Evolutionary conservation across 1,140 invertebrate species (phyloP), one percentile per base, ranked within the genome.

Genomic region (Conus betulinus): DNA sequence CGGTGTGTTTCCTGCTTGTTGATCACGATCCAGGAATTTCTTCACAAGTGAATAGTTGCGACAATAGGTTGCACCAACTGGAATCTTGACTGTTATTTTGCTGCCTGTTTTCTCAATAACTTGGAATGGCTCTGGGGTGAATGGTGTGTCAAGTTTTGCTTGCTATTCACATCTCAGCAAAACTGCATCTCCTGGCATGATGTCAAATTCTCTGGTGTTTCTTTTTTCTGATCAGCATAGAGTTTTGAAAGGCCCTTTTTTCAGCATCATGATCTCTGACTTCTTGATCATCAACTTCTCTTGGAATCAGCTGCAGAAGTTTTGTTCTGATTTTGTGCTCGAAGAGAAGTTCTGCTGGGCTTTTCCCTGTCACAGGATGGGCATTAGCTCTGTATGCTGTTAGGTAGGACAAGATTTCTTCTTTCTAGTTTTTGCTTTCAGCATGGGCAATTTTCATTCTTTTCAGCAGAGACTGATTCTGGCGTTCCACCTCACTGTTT

Each of bases 401-500:
- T 15, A 91, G 27, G 74, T 86, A 92, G n/a, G 55, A 81, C 39
- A 39, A 17, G 8, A 92, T 57, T 85, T 89, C 86, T 15, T 81
- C 67, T 63, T 83, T 90, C 89, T 85, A 83, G 52, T 88, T 83
- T 74, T 88, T 89, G 60, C 82, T 39, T 84, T 90, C 84, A 3
- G 88, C 53, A 51, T 91, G 87, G 17, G 84, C 90, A 55, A 88
- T 91, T 39, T 85, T 89, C 51, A 93, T 82, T n/a, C 78, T 8
- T 88, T 93, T 93, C 81, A 91, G 11, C 7, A 93, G n/a, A 27
- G 89, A 89, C n/a, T 5, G n/a, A 20, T 74, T 67, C 25, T 90
- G 79, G 51, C 91, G 55, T 60, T 91, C 90, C 13, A 92, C 86
- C 52, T 91, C 90, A 0, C 92, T 87, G 87, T 93, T 93, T 23